Percentiles rank a stretch among this genome's conserved stretches.
phyloP scores from a whole-genome alignment of 2,113 vertebrate species.

The Rynchops niger region DNA sequence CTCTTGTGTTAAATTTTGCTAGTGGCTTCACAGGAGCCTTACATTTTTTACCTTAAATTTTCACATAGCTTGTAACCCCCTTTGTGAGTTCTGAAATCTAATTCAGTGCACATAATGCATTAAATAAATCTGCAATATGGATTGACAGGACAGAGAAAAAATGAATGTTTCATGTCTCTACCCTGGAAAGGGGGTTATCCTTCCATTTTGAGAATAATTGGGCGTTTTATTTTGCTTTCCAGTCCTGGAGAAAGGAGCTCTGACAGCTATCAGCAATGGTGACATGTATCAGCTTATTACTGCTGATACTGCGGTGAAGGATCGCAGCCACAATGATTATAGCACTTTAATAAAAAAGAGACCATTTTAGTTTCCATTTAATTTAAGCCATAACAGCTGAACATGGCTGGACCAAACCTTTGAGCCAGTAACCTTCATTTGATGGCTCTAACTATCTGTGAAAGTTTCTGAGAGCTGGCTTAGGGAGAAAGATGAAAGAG shows the following conservation, averaged over 20 bases:
- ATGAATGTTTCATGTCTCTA: background rate
- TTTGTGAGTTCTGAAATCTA: background rate
- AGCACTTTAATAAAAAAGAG: conserved; percentile 37
- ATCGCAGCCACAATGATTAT: conserved; percentile 7
- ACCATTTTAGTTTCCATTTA: conserved; percentile 52
- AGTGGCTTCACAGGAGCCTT: background rate
- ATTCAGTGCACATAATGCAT: background rate
- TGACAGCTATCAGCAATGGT: background rate
- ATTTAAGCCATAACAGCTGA: conserved; percentile 36
- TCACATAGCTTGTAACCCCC: background rate
- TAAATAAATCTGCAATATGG: background rate
- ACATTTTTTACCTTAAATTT: background rate
- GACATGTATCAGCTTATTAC: background rate
- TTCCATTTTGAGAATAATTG: conserved; percentile 32
- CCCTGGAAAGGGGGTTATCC: conserved; percentile 3
- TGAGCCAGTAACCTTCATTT: conserved; percentile 34
- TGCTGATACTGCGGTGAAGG: background rate
- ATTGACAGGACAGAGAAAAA: background rate
- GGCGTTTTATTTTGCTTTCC: conserved; percentile 41
- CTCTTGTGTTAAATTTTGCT: conserved; percentile 1
- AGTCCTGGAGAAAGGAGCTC: background rate
- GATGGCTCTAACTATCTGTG: conserved; percentile 20
- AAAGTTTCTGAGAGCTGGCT: conserved; percentile 41
- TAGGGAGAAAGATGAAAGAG: conserved; percentile 40
- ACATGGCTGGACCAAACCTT: conserved; percentile 21